Conservation (phyloP, 2,888 invertebrate genomes). For the Zygaena filipendulae region DNA sequence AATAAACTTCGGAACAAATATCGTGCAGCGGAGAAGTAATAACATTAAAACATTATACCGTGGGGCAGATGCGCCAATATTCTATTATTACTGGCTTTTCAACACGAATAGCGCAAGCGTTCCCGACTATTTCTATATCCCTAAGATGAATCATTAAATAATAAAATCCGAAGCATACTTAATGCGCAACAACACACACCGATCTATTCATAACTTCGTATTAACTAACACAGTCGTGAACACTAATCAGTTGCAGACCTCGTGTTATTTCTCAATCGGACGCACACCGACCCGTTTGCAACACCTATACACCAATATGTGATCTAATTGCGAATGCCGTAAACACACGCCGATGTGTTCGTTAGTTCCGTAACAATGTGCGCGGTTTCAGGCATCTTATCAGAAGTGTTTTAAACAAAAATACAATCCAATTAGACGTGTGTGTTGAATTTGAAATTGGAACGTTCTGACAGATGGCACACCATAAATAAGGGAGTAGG, state of each 20-base stretch:
- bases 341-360: slow-evolving; percentile 57
- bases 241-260: slow-evolving; percentile 57
- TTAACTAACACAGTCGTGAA: slow-evolving; percentile 48
- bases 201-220: slow-evolving; percentile 49
- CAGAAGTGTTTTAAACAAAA: slow-evolving; percentile 61
- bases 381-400: slow-evolving; percentile 51
- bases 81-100: slow-evolving; percentile 66
- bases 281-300: slow-evolving; percentile 28
- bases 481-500: slow-evolving; percentile 58
- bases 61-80: slow-evolving; percentile 64
- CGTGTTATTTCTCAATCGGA: slow-evolving; percentile 51
- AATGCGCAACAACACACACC: slow-evolving; percentile 57
- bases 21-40: slow-evolving; percentile 51
- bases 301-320: slow-evolving; percentile 55
- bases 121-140: slow-evolving; percentile 67
- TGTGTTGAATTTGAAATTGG: slow-evolving; percentile 60
- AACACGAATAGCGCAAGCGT: slow-evolving; percentile 55
- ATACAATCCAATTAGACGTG: slow-evolving; percentile 63
- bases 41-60: slow-evolving; percentile 61
- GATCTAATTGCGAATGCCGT: slow-evolving; percentile 60
- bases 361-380: slow-evolving; percentile 56
- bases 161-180: slow-evolving; percentile 67
- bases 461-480: slow-evolving; percentile 61
- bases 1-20: slow-evolving; percentile 53
- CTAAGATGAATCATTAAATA: slow-evolving; percentile 69